Percentiles rank a stretch among this genome's conserved stretches.
Evolutionary conservation across 2,888 invertebrate species (phyloP).

Genomic region (Thysanoteuthis rhombus): DNA sequence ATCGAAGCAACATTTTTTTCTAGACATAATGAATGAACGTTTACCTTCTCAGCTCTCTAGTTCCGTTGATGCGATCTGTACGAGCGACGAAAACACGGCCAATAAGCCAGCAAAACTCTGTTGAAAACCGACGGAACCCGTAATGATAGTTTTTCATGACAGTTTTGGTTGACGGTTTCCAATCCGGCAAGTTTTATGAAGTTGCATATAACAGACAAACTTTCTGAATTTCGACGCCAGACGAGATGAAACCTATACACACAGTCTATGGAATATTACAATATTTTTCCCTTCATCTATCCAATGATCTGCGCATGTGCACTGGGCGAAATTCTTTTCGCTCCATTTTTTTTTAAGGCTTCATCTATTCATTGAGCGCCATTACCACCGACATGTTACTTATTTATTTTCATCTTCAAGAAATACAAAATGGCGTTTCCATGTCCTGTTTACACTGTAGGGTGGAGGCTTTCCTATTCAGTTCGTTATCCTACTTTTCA

Average conservation of each 20-base stretch:
- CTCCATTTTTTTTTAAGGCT: not conserved
- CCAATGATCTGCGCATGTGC: not conserved
- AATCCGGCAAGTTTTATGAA: no score
- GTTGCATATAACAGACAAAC: no score
- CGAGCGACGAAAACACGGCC: no score
- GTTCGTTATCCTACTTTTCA: not conserved
- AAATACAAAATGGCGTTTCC: not conserved
- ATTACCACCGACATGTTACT: not conserved
- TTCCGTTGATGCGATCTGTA: no score
- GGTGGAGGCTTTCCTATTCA: not conserved
- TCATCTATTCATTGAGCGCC: not conserved
- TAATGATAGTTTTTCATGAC: no score
- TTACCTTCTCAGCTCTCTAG: no score
- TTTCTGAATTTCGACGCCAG: not conserved
- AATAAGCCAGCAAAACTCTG: no score
- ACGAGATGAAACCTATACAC: not conserved
- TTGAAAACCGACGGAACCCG: no score
- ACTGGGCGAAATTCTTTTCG: not conserved
- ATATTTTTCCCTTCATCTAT: not conserved
- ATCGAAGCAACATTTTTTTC: no score
- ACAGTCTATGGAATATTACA: not conserved
- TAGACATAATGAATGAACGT: no score
- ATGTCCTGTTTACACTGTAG: not conserved
- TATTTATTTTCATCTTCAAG: not conserved
- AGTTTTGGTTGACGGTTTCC: no score